phyloP scores from a whole-genome alignment of 2,797 vertebrate genomes.

The Hippoglossus hippoglossus region DNA sequence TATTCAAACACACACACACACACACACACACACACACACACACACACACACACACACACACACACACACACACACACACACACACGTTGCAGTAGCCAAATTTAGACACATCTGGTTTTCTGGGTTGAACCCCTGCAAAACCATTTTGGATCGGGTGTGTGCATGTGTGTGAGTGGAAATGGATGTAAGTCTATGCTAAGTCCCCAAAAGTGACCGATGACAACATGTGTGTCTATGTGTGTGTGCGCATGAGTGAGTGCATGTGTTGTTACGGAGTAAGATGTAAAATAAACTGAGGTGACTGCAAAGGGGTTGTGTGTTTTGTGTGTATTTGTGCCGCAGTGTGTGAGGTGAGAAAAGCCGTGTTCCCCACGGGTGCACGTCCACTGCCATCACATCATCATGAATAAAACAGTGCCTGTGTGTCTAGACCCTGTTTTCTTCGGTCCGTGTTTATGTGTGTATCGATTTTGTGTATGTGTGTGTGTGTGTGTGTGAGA shows the following conservation, averaged over 20 bases:
- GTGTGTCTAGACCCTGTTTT: constrained; percentile 54
- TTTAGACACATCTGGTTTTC: constrained; percentile 51
- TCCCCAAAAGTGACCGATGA: no score
- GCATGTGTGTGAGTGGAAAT: neutral
- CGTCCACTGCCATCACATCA: constrained; percentile 83
- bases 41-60: neutral
- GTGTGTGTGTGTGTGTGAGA: constrained; percentile 18
- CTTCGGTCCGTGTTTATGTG: constrained; percentile 42
- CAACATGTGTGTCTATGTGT: constrained; percentile 7
- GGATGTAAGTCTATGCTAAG: no score
- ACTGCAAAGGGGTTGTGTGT: constrained; percentile 54
- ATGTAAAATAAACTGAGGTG: constrained; percentile 64
- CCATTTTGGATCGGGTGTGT: constrained; percentile 25
- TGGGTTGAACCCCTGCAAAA: constrained; percentile 47
- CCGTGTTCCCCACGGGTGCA: constrained; percentile 73
- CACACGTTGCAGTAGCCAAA: constrained; percentile 11
- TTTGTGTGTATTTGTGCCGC: constrained; percentile 58
- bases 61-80: neutral
- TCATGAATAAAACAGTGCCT: constrained; percentile 77
- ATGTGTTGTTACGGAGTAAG: constrained; percentile 6
- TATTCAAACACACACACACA: neutral
- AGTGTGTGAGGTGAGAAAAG: constrained; percentile 76
- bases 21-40: neutral
- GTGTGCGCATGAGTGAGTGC: neutral
- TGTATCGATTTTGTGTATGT: neutral